Evolutionary conservation across 2,797 vertebrate genomes (phyloP).

Genomic region (Phataginus tetradactyla): DNA sequence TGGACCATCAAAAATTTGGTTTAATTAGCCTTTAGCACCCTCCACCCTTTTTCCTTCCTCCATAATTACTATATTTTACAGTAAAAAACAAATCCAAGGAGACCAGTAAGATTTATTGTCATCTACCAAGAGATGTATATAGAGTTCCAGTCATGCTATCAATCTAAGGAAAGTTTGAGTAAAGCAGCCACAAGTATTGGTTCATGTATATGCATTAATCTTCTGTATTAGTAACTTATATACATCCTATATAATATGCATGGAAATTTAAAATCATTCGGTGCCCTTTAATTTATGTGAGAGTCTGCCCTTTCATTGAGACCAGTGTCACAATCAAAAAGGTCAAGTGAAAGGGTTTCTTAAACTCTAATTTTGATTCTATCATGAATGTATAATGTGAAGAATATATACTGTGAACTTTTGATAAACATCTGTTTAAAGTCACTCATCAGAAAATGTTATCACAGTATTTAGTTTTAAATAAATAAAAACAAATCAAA

Average conservation of each 20-base stretch:
- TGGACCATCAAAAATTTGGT: background rate
- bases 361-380: conserved; percentile 76
- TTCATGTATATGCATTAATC: conserved; percentile 3
- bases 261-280: conserved; percentile 45
- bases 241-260: background rate
- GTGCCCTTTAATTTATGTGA: conserved; percentile 57
- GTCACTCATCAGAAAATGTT: background rate
- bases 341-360: conserved; percentile 64
- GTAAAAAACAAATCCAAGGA: conserved; percentile 48
- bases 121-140: background rate
- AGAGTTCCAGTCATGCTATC: conserved; percentile 15
- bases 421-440: conserved; percentile 71
- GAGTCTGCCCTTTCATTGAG: conserved; percentile 56
- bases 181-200: conserved; percentile 4
- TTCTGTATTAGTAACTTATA: conserved; percentile 55
- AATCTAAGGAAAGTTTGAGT: conserved; percentile 63
- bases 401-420: conserved; percentile 69
- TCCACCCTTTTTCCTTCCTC: background rate
- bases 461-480: conserved; percentile 18
- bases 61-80: conserved; percentile 22
- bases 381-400: conserved; percentile 65
- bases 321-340: conserved; percentile 39
- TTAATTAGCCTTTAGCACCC: conserved; percentile 28
- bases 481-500: conserved; percentile 63
- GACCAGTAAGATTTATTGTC: conserved; percentile 46